These are phyloP conservation scores for Ispidina lecontei DNA, from an alignment of 2,797 vertebrate species.

Conservation along the genomic window DNA sequence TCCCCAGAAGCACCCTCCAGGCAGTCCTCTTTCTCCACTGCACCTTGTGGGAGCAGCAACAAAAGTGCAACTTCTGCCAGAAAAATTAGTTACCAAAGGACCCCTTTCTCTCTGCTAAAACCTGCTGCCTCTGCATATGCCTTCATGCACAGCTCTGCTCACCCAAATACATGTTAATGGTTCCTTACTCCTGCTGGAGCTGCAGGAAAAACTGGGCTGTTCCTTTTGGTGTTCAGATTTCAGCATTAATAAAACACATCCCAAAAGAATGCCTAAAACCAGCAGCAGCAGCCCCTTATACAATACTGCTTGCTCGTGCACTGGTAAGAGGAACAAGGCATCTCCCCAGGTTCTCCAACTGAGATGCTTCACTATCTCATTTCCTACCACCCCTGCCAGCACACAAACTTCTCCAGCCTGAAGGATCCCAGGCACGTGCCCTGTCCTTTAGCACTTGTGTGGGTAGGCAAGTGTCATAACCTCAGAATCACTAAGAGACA, in stretches of 20 bases:
- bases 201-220: background rate
- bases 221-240: background rate
- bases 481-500: background rate
- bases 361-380: accelerated
- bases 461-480: background rate
- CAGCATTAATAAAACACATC: background rate
- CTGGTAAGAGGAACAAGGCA: background rate
- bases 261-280: background rate
- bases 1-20: background rate
- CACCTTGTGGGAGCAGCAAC: background rate
- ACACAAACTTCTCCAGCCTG: background rate
- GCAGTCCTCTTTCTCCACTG: background rate
- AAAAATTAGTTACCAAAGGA: background rate
- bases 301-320: background rate
- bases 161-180: conserved; percentile 24
- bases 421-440: accelerated
- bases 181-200: conserved; percentile 3
- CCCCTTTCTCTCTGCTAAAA: background rate
- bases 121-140: background rate
- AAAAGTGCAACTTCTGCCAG: background rate
- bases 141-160: background rate
- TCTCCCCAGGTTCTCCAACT: accelerated
- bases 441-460: background rate
- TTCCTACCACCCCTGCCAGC: background rate
- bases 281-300: background rate